A percentile compares a stretch with the other conserved stretches of the same genome.
Evolutionary conservation across 1,140 invertebrate genomes (phyloP).

Genomic region (Lanistes nyassanus): DNA sequence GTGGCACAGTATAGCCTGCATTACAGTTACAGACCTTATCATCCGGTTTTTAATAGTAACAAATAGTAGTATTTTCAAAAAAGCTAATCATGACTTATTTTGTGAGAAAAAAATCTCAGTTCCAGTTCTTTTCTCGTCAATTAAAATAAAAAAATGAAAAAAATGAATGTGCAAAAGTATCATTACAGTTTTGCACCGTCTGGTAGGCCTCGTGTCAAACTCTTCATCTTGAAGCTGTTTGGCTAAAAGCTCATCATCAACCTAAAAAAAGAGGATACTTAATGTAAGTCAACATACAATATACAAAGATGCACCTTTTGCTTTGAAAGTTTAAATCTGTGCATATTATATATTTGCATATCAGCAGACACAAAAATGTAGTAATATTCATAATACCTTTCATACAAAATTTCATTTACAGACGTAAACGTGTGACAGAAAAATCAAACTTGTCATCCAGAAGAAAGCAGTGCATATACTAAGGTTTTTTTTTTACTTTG

Average conservation of each 20-base stretch:
- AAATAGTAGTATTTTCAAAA: too few relatives aligned
- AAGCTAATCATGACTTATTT: too few relatives aligned
- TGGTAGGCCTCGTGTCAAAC: constrained; percentile 35
- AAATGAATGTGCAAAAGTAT: constrained; percentile 64
- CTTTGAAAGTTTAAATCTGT: background rate
- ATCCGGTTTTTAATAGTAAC: too few relatives aligned
- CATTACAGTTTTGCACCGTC: constrained; percentile 51
- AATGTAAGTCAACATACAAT: background rate
- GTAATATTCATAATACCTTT: too few relatives aligned
- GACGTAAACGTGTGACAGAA: background rate
- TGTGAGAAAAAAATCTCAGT: too few relatives aligned
- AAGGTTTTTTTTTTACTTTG: background rate
- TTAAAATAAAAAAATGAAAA: background rate
- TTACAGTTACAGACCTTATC: too few relatives aligned
- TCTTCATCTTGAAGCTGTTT: constrained; percentile 23
- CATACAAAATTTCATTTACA: too few relatives aligned
- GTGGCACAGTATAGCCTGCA: too few relatives aligned
- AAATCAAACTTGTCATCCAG: background rate
- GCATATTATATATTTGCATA: background rate
- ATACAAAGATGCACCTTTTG: background rate
- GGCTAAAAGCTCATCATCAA: constrained; percentile 16
- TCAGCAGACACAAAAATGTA: too few relatives aligned
- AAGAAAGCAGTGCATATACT: background rate
- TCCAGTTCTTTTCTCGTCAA: too few relatives aligned
- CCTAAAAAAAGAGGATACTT: background rate